A percentile compares a stretch with the other conserved stretches of the same genome.
Conservation (phyloP, 2,888 invertebrate species). For the Linnaemya vulpina region DNA sequence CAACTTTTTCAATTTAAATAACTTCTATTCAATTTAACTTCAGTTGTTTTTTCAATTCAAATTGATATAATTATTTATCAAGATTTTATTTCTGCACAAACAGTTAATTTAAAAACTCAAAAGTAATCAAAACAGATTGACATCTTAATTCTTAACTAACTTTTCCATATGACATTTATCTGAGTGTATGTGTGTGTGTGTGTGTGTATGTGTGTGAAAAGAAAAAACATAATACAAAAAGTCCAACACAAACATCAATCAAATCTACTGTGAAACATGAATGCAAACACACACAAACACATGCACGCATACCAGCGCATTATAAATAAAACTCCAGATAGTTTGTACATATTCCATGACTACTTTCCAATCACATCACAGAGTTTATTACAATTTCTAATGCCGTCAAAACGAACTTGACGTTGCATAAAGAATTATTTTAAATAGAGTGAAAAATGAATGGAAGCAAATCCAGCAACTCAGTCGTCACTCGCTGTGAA, state of each 20-base stretch:
- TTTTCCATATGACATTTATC: neutral
- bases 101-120: neutral
- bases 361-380: constrained; percentile 45
- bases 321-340: neutral
- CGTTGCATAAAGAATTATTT: constrained; percentile 38
- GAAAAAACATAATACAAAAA: constrained; percentile 12
- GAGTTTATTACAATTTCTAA: constrained; percentile 27
- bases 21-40: no score
- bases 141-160: constrained; percentile 8
- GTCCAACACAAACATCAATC: constrained; percentile 47
- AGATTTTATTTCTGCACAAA: neutral
- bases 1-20: no score
- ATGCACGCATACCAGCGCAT: neutral
- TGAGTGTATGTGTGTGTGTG: neutral
- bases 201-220: no score
- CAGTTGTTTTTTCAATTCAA: neutral
- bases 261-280: constrained; percentile 4
- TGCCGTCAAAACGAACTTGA: constrained; percentile 56
- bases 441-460: constrained; percentile 2
- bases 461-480: neutral
- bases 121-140: constrained; percentile 4
- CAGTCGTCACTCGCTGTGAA: constrained; percentile 30
- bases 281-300: neutral
- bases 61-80: neutral
- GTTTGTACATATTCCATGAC: neutral